Base-by-base conservation (phyloP, 2,113 vertebrate genomes). In the Penelope pileata region DNA sequence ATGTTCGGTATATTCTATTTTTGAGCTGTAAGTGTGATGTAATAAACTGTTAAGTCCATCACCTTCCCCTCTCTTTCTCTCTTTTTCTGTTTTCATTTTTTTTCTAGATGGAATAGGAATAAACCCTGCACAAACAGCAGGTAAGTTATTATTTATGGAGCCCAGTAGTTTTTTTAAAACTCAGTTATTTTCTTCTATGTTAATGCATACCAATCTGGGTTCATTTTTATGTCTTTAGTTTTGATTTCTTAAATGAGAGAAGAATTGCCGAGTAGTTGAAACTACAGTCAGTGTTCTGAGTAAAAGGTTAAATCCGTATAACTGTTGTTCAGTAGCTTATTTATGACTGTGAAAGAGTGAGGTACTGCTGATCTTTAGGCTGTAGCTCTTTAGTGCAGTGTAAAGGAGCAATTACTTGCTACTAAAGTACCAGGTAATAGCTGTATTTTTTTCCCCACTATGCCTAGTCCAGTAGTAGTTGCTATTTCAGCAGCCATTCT, bases 61-160 rank as follows among this genome's bases (percentile, higher is more conserved):
- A 56, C 68, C 29, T 80, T 48, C 4, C 8, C 9, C 6, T 58
- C 4, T 51, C 30, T 40, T 38, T 88, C 63, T 26, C 1, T 66
- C 0, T 14, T 40, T 22, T 38, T 34, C 9, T 58, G 14, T n/a
- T 16, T 21, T 19, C 30, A 29, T 26, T 64, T 84, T 43, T 76
- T 90, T 81, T 53, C 36, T 94, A 98, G 98, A 98, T 97, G 98
- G 98, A 89, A 98, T 98, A 97, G 98, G 98, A 97, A 98, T 98
- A 96, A 98, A 98, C 62, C 98, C 98, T 94, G 97, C 98, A 83
- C 98, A 98, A 83, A 98, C 98, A 91, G 98, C 98, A 83, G 98
- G 98, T 98, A 88, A 97, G 97, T 98, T 82, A 23, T 16, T 69
- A 19, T 40, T 54, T 75, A 48, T 60, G 51, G 86, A 86, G 45